Evolutionary conservation across 2,797 vertebrate species (phyloP).

Genomic region (Pitangus sulphuratus): DNA sequence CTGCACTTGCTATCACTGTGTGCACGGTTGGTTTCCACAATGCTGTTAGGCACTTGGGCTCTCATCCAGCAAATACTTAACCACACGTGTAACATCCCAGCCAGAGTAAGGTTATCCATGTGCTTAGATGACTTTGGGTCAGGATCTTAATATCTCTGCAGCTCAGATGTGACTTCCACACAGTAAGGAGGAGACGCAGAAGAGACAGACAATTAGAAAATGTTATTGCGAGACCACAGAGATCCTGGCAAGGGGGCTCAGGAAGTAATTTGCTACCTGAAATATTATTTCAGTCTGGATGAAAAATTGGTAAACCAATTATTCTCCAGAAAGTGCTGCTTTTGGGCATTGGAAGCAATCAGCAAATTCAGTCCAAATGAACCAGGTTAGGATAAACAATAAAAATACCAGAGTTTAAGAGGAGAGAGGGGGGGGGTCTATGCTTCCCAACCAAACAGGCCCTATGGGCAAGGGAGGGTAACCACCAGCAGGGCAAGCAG

Average conservation of each 20-base stretch:
- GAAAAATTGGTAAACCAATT: background rate
- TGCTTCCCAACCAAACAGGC: background rate
- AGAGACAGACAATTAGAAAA: slow-evolving; percentile 18
- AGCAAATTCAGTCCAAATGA: background rate
- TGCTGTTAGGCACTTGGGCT: slow-evolving; percentile 28
- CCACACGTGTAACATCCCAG: slow-evolving; percentile 24
- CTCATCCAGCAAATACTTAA: slow-evolving; percentile 55
- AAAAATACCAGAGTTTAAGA: background rate
- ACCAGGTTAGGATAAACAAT: background rate
- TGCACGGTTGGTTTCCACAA: background rate
- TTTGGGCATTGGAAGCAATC: background rate
- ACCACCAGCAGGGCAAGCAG: background rate
- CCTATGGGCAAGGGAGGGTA: background rate
- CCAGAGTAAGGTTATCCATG: background rate
- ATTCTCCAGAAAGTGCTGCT: background rate
- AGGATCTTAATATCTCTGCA: background rate
- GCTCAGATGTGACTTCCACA: slow-evolving; percentile 11
- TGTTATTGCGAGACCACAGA: background rate
- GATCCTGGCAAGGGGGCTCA: background rate
- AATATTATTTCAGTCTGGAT: background rate
- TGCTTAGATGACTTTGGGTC: slow-evolving; percentile 40
- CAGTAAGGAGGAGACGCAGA: background rate
- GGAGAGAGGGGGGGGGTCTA: background rate
- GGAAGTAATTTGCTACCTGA: background rate
- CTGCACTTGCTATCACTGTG: background rate